phyloP scores from a whole-genome alignment of 2,888 invertebrate genomes.

The Protodeltote pygarga region DNA sequence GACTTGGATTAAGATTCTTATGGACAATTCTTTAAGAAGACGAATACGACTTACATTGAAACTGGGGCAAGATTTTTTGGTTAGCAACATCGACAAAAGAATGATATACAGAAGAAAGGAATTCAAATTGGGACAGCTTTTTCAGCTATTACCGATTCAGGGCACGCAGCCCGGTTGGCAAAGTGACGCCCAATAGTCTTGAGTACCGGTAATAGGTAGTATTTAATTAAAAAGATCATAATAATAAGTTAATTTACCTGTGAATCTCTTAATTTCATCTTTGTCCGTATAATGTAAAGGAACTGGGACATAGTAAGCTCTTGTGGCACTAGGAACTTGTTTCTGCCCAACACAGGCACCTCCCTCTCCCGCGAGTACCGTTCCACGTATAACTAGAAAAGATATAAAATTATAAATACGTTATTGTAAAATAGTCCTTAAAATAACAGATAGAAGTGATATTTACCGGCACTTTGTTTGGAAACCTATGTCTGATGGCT shows the following conservation, averaged over 20 bases:
- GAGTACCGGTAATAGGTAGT: too few relatives aligned
- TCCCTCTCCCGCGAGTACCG: constrained; percentile 91
- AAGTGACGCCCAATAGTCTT: too few relatives aligned
- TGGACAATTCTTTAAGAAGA: too few relatives aligned
- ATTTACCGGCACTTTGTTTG: constrained; percentile 93
- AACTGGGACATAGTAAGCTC: constrained; percentile 96
- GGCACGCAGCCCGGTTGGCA: too few relatives aligned
- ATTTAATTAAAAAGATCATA: not conserved
- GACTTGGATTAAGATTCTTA: too few relatives aligned
- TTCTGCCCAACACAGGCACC: constrained; percentile 92
- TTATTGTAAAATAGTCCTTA: not conserved
- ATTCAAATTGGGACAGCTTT: too few relatives aligned
- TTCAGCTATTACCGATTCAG: too few relatives aligned
- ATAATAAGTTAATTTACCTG: constrained; percentile 60
- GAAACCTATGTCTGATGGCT: constrained; percentile 91
- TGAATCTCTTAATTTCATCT: constrained; percentile 81
- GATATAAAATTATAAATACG: not conserved
- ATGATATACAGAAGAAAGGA: too few relatives aligned
- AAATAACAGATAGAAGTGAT: not conserved
- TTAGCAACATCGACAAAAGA: too few relatives aligned
- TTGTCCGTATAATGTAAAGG: constrained; percentile 90
- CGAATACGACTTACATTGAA: too few relatives aligned
- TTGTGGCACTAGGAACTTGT: constrained; percentile 95
- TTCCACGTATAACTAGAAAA: constrained; percentile 91
- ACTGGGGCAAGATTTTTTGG: too few relatives aligned